Base-by-base conservation (phyloP, 2,888 invertebrate genomes). In the Protophormia terraenovae region DNA sequence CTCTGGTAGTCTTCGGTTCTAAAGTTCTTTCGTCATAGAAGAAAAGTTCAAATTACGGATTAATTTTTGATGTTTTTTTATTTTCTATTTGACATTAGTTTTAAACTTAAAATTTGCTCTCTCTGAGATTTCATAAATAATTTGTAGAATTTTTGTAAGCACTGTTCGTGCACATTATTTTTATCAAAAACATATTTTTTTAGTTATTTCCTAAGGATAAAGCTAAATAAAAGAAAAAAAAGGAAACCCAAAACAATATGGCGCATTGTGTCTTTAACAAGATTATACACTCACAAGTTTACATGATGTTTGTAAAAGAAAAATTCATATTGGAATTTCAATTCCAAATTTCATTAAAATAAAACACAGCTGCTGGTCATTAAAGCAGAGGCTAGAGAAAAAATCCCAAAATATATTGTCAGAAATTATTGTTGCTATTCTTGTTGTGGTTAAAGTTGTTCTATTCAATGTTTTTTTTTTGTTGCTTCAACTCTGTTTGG, bases 351-450 rank as follows among this genome's bases (percentile, higher is more conserved):
- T 71, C 19, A 50, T 78, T 77, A 72, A 77, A 38, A 81, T 73
- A 62, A 80, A 84, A 53, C 76, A 60, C 80, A 84, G 76, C 80
- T 84, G 84, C 38, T 47, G 71, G 64, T 76, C 64, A 76, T 66
- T 71, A 76, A 76, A 66, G 27, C 5, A 12, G 10, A 50, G n/a
- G 45, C 4, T 24, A 60, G 8, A 16, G 7, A 4, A 55, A 67
- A 58, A 66, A 22, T 7, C 0, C n/a, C n/a, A 35, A 19, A 27
- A 16, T 19, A 35, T 3, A 22, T 45, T 55, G 19, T n/a, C 27
- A 47, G n/a, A 66, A 60, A 35, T 10, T 29, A 16, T 60, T 16
- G 8, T 41, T 71, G 16, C 16, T 8, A 50, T 50, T 47, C 64
- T 50, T 35, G 47, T 53, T 76, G 77, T 3, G 64, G 64, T 47